A percentile compares a stretch with the other conserved stretches of the same genome.
These are phyloP conservation scores for Poecilia gillii DNA, from an alignment of 2,797 vertebrate species.

Conservation along the genomic window DNA sequence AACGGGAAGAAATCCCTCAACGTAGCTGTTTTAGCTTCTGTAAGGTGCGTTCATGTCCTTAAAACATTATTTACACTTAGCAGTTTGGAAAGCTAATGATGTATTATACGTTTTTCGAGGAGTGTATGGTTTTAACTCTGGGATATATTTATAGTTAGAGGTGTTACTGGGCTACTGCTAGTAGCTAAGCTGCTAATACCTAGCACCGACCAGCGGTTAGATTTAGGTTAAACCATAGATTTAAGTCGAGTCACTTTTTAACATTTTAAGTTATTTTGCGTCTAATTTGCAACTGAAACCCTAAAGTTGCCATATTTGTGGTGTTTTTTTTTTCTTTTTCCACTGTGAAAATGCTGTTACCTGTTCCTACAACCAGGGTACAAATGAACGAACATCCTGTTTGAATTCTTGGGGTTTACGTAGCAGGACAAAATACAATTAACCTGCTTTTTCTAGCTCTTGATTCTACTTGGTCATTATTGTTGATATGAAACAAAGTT, in stretches of 20 bases:
- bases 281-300: neutral
- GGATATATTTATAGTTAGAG: neutral
- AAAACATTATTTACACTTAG: neutral
- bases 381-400: neutral
- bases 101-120: neutral
- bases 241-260: neutral
- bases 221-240: neutral
- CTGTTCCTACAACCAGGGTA: neutral
- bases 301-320: neutral
- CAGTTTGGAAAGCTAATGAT: too few species aligned
- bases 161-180: neutral
- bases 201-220: neutral
- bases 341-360: neutral
- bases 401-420: neutral
- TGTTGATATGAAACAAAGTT: neutral
- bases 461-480: neutral
- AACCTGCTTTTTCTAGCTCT: neutral
- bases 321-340: neutral
- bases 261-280: neutral
- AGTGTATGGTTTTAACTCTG: neutral
- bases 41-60: slow-evolving; percentile 7
- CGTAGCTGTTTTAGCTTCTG: neutral
- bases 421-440: neutral
- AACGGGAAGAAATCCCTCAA: neutral
- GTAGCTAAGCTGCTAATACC: neutral